Conservation (phyloP, 2,797 vertebrate species). For the Enteromius radiatus region DNA sequence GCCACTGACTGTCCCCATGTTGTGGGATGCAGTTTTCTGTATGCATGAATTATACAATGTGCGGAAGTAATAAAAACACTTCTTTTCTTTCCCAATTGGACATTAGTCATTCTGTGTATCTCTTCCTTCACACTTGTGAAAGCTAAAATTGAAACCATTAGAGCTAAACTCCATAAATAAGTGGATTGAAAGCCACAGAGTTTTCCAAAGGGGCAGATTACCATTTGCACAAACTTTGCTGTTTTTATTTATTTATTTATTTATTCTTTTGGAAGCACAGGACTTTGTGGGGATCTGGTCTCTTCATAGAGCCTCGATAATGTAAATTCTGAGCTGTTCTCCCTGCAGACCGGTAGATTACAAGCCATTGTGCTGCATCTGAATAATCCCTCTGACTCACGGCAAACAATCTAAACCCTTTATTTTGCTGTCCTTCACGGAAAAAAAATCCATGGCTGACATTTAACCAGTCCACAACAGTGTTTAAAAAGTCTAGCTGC, state of each 20-base stretch:
- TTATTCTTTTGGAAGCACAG: conserved; percentile 58
- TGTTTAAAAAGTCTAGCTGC: conserved; percentile 67
- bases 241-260: conserved; percentile 47
- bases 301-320: conserved; percentile 68
- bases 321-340: conserved; percentile 71
- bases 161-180: conserved; percentile 75
- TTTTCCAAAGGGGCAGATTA: conserved; percentile 67
- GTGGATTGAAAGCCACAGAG: conserved; percentile 73
- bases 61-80: conserved; percentile 40
- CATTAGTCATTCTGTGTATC: conserved; percentile 55
- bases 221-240: conserved; percentile 65
- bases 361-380: conserved; percentile 78
- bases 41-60: conserved; percentile 18
- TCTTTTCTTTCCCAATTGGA: conserved; percentile 38
- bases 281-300: conserved; percentile 72
- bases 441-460: conserved; percentile 75
- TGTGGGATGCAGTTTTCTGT: conserved; percentile 14
- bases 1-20: not conserved
- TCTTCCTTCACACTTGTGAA: conserved; percentile 70
- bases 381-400: conserved; percentile 78
- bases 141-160: conserved; percentile 77
- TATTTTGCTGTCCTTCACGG: conserved; percentile 79
- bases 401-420: conserved; percentile 74
- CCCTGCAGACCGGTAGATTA: conserved; percentile 80
- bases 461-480: conserved; percentile 77